Base-by-base conservation (phyloP, 2,113 vertebrate genomes). In the Notothenia rossii region DNA sequence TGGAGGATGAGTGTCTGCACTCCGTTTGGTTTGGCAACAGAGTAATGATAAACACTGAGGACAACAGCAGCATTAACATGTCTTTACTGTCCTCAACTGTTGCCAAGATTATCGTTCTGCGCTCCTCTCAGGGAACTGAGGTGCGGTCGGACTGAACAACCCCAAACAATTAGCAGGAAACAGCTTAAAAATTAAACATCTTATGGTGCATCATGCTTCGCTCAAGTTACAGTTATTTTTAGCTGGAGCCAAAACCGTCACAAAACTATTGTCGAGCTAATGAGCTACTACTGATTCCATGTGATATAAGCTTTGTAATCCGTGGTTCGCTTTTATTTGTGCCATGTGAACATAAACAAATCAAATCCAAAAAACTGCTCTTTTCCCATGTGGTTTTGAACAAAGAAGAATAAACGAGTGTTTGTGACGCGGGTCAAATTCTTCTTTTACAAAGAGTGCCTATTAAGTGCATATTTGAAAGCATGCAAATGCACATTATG, bases 311-410 rank as follows among this genome's bases (percentile, higher is more conserved):
- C 68, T 73, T 22, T 68, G 67, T 75, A 15, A 74, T 64, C 64
- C 40, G 9, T 11, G 59, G 33, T 66, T 69, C 69, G 46, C 56
- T 72, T 53, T 63, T 46, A 59, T 54, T 67, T 72, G 67, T 18
- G 77, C 70, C 59, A 75, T 4, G 13, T 33, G 49, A 67, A 84
- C 36, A 74, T n/a, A 82, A 77, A 83, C 65, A 64, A 67, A 73
- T 74, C 33, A 49, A 64, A 6, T 46, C 61, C 33, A 8, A 18
- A 49, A 48, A 74, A 18, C 12, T 18, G 6, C 40, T 48, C 13
- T 45, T 65, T 36, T 33, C 51, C 64, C 58, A 51, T 65, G 14
- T n/a, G 48, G 60, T 15, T 61, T 49, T 36, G 18, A 53, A 14
- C 60, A 74, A 79, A 43, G 17, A 9, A 29, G 59, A 17, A 22